Evolutionary conservation across 2,888 invertebrate genomes (phyloP).

Genomic region (Hipparchia semele): DNA sequence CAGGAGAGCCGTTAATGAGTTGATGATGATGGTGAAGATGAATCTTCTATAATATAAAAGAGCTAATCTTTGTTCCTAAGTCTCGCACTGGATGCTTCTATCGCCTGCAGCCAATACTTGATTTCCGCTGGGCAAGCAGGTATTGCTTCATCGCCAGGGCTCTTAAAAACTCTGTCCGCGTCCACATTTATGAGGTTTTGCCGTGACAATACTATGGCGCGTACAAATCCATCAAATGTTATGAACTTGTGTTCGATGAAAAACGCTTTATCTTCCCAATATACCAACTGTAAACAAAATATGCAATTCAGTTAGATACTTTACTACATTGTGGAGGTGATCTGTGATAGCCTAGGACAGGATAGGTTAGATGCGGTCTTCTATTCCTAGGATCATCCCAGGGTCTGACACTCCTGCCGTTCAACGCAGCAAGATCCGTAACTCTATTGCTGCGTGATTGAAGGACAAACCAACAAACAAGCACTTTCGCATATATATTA

Average conservation of each 20-base stretch:
- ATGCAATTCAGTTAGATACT: background rate
- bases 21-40: too few species aligned
- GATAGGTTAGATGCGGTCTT: too few species aligned
- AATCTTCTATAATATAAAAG: background rate
- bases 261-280: conserved; percentile 94
- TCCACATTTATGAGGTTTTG: conserved; percentile 88
- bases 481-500: too few species aligned
- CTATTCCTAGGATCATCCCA: too few species aligned
- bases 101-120: conserved; percentile 88
- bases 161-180: conserved; percentile 85
- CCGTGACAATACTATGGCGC: conserved; percentile 90
- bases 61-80: conserved; percentile 85
- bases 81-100: conserved; percentile 90
- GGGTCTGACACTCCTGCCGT: too few species aligned
- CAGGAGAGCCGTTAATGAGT: too few species aligned
- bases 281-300: conserved; percentile 84
- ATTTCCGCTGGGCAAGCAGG: conserved; percentile 88
- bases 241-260: conserved; percentile 93
- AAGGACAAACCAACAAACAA: too few species aligned
- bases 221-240: conserved; percentile 91
- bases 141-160: conserved; percentile 83
- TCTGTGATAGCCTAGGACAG: too few species aligned
- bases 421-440: too few species aligned
- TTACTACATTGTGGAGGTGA: background rate
- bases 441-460: too few species aligned